Base-by-base conservation (phyloP, 2,113 vertebrate genomes). In the Charadrius vociferus region DNA sequence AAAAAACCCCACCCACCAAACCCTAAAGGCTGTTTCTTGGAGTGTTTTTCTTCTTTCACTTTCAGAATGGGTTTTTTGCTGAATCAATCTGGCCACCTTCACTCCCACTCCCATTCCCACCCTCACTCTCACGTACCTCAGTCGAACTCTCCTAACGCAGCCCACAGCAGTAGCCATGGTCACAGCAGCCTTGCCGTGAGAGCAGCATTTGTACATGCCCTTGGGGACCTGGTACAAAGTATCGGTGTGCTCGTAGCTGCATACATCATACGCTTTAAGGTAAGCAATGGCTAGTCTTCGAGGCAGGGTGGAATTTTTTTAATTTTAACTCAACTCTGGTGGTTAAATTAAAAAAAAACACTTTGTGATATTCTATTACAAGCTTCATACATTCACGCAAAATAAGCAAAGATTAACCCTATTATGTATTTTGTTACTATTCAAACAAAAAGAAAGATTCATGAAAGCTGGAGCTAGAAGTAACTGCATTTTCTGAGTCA, bases 51-150 rank as follows among this genome's bases (percentile, higher is more conserved):
- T 85, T 36, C 75, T 89, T 87, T 85, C 81, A 4, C 49, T 97
- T 97, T 81, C 98, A 99, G 99, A 98, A 99, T 99, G 99, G 99
- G 99, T 27, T 99, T 99, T 98, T 97, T 99, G 90, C 98, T 99
- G 96, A 99, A 99, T 94, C 99, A 99, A 6, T 98, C 98, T 3
- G 99, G 99, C 67, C 99, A 99, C 97, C 98, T 98, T 37, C 99
- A 99, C 95, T 98, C 99, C 41, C 99, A 99, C 96, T 98, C 99
- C 49, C 98, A 99, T 77, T 98, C 98, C 34, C 98, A 98, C 65
- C 26, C 95, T 55, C 98, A 98, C 37, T 94, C 98, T 20, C 98
- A 98, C 0, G 74, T 97, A 13, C 93, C 96, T 89, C 97, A 98
- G 53, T 68, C 80, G 4, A 93, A 23, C 74, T 92, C 97, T 84